Base-by-base conservation (phyloP, 2,888 invertebrate genomes). In the Acrocera orbiculus region DNA sequence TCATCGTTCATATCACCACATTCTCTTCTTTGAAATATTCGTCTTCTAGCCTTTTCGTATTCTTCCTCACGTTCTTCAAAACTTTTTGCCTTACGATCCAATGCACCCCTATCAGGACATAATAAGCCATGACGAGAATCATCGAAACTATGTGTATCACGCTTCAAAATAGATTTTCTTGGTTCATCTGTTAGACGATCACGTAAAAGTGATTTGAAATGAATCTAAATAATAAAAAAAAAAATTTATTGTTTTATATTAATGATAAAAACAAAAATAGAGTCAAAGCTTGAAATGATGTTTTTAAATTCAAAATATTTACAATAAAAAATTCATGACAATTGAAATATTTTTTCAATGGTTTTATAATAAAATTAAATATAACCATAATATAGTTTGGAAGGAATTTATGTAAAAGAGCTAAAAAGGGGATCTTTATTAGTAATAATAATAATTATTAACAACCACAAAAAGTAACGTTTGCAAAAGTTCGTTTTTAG, bases 31-130 rank as follows among this genome's bases (percentile, higher is more conserved):
- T 42, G 42, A 54, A 92, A 92, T 63, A 92, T 92, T 59, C 90
- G 70, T 43, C 79, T 69, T 37, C 85, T 67, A 31, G 76, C 83
- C 51, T 80, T 72, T 54, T 85, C 82, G 55, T 92, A 92, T 47
- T 86, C 83, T 51, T 79, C 79, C 61, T 89, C 86, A 17, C 92
- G 66, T 59, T 92, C 90, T 57, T 93, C 92, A 48, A 90, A 76
- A 44, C 89, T 85, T 53, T 82, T 83, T 56, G 80, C 76, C 40
- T 76, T 66, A 36, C 76, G 65, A 44, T 70, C 73, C 37, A 76
- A 71, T 46, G 70, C 65, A 39, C 69, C 66, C 42, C 75, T 62
- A 48, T 78, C 76, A 1, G 74, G 73, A 40, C 71, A 66, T 52
- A 53, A 66, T 49, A 58, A 59, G 47, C 55, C 50, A 38, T 58